These are phyloP conservation scores for Acanthoscelides obtectus DNA, from an alignment of 2,888 invertebrate genomes.

Conservation along the genomic window DNA sequence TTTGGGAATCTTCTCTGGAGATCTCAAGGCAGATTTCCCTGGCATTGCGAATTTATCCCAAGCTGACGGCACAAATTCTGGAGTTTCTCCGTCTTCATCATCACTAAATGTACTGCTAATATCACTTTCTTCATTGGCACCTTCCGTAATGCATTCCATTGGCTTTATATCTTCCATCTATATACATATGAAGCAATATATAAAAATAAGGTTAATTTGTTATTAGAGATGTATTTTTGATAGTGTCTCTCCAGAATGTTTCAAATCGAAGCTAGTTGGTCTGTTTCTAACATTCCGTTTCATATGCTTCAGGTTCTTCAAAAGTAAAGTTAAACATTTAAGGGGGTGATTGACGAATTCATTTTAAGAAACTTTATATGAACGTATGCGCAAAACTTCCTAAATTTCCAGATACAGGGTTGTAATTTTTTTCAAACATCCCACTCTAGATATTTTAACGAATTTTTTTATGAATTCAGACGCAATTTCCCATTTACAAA, in stretches of 20 bases:
- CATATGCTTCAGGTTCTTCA: too few relatives aligned
- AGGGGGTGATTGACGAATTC: too few relatives aligned
- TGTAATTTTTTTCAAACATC: too few relatives aligned
- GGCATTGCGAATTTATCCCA: constrained; percentile 78
- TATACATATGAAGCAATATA: constrained; percentile 8
- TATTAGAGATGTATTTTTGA: not conserved
- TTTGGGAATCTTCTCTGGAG: constrained; percentile 52
- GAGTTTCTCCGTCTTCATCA: constrained; percentile 64
- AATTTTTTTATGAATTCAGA: too few relatives aligned
- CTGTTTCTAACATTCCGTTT: not conserved
- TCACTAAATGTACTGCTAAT: constrained; percentile 50
- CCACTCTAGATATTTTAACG: too few relatives aligned
- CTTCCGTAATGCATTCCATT: constrained; percentile 39
- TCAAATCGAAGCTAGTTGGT: not conserved
- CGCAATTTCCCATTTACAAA: too few relatives aligned
- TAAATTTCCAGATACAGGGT: too few relatives aligned
- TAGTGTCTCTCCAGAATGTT: not conserved
- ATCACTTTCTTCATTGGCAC: constrained; percentile 35
- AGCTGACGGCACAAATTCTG: constrained; percentile 71
- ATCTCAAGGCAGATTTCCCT: constrained; percentile 66
- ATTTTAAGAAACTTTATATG: too few relatives aligned
- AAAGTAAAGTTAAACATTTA: too few relatives aligned
- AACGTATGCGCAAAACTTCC: too few relatives aligned
- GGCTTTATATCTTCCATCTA: constrained; percentile 34
- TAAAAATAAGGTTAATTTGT: not conserved